Conservation (phyloP, 2,797 vertebrate genomes). For the Aldrovandia affinis region DNA sequence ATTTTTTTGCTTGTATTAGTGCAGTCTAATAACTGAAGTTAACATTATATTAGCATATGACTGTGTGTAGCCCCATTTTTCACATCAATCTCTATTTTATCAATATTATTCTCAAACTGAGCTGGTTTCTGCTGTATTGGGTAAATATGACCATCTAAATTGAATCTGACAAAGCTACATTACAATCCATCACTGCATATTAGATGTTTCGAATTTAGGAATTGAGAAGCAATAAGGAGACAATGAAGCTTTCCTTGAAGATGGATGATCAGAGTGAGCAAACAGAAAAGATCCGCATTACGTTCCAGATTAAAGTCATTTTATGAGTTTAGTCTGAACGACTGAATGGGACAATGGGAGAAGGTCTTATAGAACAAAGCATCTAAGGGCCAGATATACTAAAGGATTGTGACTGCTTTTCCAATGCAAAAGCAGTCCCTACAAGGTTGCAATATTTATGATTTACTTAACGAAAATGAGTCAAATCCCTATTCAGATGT, state of each 20-base stretch:
- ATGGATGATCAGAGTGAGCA: constrained; percentile 75
- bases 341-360: not conserved
- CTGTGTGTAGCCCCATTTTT: constrained; percentile 42
- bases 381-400: no score
- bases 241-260: constrained; percentile 70
- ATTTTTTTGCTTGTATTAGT: not conserved
- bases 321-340: constrained; percentile 14
- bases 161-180: constrained; percentile 80
- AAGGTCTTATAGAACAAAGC: not conserved
- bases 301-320: constrained; percentile 11
- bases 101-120: constrained; percentile 62
- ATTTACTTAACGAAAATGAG: no score
- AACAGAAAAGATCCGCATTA: constrained; percentile 63
- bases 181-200: constrained; percentile 83
- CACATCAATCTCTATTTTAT: constrained; percentile 45
- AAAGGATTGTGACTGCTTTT: not conserved
- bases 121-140: constrained; percentile 70
- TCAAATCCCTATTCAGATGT: no score
- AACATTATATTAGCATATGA: constrained; percentile 54
- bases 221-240: constrained; percentile 78
- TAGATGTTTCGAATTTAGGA: constrained; percentile 81
- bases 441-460: no score
- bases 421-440: no score
- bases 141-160: constrained; percentile 78
- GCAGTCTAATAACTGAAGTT: constrained; percentile 46